Percentiles rank a stretch among this genome's conserved stretches.
These are phyloP conservation scores for Mimumesa dahlbomi DNA, from an alignment of 2,888 invertebrate species.

Conservation along the genomic window DNA sequence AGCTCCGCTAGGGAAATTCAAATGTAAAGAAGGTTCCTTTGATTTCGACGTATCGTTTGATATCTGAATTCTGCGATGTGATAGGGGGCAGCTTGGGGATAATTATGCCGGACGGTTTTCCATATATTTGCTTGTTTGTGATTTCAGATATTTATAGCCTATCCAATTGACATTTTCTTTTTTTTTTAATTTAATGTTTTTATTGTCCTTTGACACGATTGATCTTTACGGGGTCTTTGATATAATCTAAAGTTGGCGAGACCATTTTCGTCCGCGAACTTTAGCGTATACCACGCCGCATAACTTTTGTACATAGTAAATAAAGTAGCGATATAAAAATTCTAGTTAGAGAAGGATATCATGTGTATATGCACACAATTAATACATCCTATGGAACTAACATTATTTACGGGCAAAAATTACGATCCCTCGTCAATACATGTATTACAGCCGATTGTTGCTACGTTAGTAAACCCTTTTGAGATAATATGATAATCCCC, in stretches of 20 bases:
- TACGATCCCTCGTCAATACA: constrained; percentile 47
- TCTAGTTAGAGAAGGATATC: constrained; percentile 41
- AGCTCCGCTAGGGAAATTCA: too few relatives aligned
- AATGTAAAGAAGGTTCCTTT: too few relatives aligned
- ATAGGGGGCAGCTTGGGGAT: neutral
- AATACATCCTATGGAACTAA: constrained; percentile 40
- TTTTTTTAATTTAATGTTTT: constrained; percentile 14
- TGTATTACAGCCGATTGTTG: constrained; percentile 55
- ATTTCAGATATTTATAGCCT: constrained; percentile 40
- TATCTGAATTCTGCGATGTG: too few relatives aligned
- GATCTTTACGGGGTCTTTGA: constrained; percentile 4
- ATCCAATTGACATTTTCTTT: constrained; percentile 9
- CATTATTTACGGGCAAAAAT: constrained; percentile 21
- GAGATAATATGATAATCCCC: neutral
- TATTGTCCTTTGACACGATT: constrained; percentile 14
- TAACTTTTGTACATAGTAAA: constrained; percentile 55
- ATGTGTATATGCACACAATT: constrained; percentile 53
- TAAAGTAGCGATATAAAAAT: constrained; percentile 43
- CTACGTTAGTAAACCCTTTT: constrained; percentile 24
- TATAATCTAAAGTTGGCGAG: constrained; percentile 30
- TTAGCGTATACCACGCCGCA: constrained; percentile 21
- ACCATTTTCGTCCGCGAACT: constrained; percentile 27
- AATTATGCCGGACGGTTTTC: neutral
- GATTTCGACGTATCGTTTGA: too few relatives aligned
- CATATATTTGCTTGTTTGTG: constrained; percentile 19